Evolutionary conservation across 53 echinoderm and acorn worm species (phyloP), one percentile per base, ranked within the genome.

Genomic region (Paracentrotus lividus): DNA sequence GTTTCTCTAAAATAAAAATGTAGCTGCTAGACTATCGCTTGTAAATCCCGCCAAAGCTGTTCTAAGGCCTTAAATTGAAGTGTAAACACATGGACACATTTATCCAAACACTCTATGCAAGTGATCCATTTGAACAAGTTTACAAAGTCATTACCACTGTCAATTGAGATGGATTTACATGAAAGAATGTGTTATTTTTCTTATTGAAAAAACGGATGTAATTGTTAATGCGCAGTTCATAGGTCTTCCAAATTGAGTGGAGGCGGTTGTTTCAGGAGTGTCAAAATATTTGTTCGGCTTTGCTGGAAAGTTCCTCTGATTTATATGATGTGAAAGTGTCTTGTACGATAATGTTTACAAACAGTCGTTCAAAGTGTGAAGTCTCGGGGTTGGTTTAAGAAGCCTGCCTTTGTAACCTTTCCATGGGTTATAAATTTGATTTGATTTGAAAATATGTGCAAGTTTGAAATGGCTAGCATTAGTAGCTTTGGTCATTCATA

Each of bases 291-390:
- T 72, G 72, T 72, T 36, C 40, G 36, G 36, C 21, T 72, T 72
- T 72, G 72, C 18, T 18, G 72, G 3, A 72, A 64, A 72, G 72
- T 21, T n/a, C 72, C 72, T 16, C 38, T 72, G 72, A 72, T 72
- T 72, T 72, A 72, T 72, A 40, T 40, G 20, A 36, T 38, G 72
- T 36, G 72, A 72, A 36, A 72, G 72, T 38, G 72, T 40, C 72
- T 72, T 3, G 36, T 72, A 40, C 72, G 40, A 40, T 20, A 72
- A 38, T 72, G 72, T 72, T 72, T 72, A 72, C 72, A 72, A 72
- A 72, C 72, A 72, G 18, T 36, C 72, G 36, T 72, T 20, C 72
- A 72, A 69, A 72, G 72, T 72, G 72, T 72, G 72, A 72, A 72
- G 40, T 38, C 72, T 72, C 40, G 36, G 31, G 69, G 32, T 21